Evolutionary conservation across 2,888 invertebrate species (phyloP), one percentile per base, ranked within the genome.

Genomic region (Scelioninae gen. 2): DNA sequence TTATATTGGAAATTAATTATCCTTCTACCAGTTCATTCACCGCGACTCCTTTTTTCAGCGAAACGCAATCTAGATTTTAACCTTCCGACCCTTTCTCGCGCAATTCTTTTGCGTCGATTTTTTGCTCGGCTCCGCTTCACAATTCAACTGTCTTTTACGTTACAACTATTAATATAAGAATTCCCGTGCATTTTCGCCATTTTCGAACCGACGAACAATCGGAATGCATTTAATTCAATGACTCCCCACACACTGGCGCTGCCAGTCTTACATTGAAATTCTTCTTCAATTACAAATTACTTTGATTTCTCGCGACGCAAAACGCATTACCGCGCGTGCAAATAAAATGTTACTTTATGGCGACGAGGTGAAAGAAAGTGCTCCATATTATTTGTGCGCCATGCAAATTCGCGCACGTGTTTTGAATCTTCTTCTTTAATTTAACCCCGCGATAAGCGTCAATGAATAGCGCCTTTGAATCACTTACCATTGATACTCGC

Each of bases 231-330:
- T 39, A 16, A 39, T 11, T 5, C 16, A 39, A n/a, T n/a, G n/a
- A n/a, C n/a, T n/a, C n/a, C n/a, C n/a, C n/a, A n/a, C 19, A n/a
- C 6, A 18, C 11, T 19, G 19, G 19, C 43, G 10, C 19, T 18
- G 15, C 5, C 43, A n/a, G n/a, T 19, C 10, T 43, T 43, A n/a
- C 43, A 43, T 2, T 18, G 19, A 5, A 19, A 43, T 43, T 19
- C 19, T 25, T 25, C 15, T 25, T 28, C 46, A 46, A 46, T 46
- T 46, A 46, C 25, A 46, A 46, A 46, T 46, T 25, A 18, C 46
- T 28, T 46, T 46, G 46, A 46, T 46, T 46, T n/a, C 11, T 13
- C 46, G 46, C 28, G 46, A 28, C 46, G 28, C 28, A 46, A 46
- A 46, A 46, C 28, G n/a, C 25, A 46, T 46, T 46, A 46, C 46